phyloP scores from a whole-genome alignment of 1,140 invertebrate genomes.

The Daktulosphaira vitifoliae region DNA sequence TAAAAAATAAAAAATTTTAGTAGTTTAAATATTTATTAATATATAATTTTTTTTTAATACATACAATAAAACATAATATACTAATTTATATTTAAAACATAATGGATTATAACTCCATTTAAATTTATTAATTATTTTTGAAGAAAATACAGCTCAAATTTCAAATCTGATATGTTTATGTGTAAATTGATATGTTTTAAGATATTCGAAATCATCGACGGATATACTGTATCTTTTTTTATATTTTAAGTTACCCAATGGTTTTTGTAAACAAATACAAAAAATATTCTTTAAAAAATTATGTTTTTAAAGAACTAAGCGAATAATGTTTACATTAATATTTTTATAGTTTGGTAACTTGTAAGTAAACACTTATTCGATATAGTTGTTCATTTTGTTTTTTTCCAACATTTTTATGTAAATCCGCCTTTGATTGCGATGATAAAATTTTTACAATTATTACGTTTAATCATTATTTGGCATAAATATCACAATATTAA shows the following conservation, averaged over 20 bases:
- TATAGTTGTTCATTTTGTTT: too few relatives aligned
- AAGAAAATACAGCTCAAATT: conserved; percentile 16
- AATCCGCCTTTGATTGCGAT: too few relatives aligned
- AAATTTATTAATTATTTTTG: conserved; percentile 2
- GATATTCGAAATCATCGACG: background rate
- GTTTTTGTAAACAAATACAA: too few relatives aligned
- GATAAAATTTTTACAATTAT: too few relatives aligned
- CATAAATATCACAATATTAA: conserved; percentile 27
- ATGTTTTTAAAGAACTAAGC: too few relatives aligned
- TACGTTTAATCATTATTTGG: too few relatives aligned
- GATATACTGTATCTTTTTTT: background rate
- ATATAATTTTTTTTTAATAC: conserved; percentile 11
- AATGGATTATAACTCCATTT: background rate
- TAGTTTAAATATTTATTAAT: conserved; percentile 20
- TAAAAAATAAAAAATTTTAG: background rate
- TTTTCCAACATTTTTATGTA: too few relatives aligned
- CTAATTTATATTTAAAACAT: conserved; percentile 23
- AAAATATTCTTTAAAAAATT: too few relatives aligned
- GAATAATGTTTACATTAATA: too few relatives aligned
- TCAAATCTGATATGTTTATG: conserved; percentile 23
- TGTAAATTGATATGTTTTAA: conserved; percentile 16
- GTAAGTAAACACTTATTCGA: too few relatives aligned
- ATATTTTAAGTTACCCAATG: too few relatives aligned
- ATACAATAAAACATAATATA: conserved; percentile 18
- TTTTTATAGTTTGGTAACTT: background rate